Base-by-base conservation (phyloP, 2,888 invertebrate species). In the Xiphydria camelus region DNA sequence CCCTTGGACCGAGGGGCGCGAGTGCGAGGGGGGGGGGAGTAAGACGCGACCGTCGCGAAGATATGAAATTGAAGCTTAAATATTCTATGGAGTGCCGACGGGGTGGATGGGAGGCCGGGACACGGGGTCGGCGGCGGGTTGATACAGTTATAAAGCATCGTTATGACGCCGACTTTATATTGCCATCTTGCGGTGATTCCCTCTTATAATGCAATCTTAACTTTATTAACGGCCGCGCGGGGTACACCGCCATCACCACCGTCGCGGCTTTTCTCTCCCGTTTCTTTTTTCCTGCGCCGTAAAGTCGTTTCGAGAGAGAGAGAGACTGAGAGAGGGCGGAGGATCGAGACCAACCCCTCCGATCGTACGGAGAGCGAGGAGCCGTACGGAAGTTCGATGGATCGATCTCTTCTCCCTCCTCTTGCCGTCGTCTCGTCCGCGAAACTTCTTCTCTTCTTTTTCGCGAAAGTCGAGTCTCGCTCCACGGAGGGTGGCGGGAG, bases 31-130 rank as follows among this genome's bases (percentile, higher is more conserved):
- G 25, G 32, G 25, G 19, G 38, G 40, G 47, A 49, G 59, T 53
- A 47, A 60, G 46, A 54, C 53, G 47, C 36, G 50, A 47, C 52
- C 51, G 43, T 41, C 59, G 62, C 59, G 59, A 61, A 54, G 66
- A 66, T 70, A 73, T 71, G 74, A 73, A 74, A 74, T 73, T 72
- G 73, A 70, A 68, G 66, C 70, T 73, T 73, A 67, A 75, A 75
- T 74, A 74, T 73, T 75, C 70, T 64, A 74, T 70, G 68, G 68
- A 64, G 68, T 65, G 68, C 57, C 61, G 61, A 58, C 58, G 61
- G 47, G 46, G 53, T 51, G n/a, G n/a, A n/a, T n/a, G n/a, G n/a
- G n/a, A n/a, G n/a, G n/a, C n/a, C n/a, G n/a, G n/a, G n/a, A n/a
- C n/a, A n/a, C n/a, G n/a, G n/a, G n/a, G 22, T 38, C 43, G 58